Evolutionary conservation across 2,888 invertebrate genomes (phyloP), one percentile per base, ranked within the genome.

Genomic region (Ochropleura leucogaster): DNA sequence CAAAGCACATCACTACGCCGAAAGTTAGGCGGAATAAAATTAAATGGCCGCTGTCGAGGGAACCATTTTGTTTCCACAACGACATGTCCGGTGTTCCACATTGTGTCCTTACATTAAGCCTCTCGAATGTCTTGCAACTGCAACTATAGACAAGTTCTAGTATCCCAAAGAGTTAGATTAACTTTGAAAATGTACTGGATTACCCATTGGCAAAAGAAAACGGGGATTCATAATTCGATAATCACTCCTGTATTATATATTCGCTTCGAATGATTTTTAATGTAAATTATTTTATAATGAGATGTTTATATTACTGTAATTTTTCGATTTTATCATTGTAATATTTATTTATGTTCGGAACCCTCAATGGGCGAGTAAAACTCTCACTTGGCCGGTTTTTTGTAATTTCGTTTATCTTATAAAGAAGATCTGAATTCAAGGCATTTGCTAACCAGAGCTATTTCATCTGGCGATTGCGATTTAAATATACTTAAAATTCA

Each of bases 11-110:
- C 68, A 68, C 68, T 75, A 68, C 18, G 20, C 12, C 55, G 59
- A 65, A 82, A 79, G 70, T 82, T 68, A 64, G 66, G 44, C 12
- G 18, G 64, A 80, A 80, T 83, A 76, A 76, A 80, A 83, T 80
- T 83, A 74, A 80, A 80, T 72, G 71, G 63, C 57, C 63, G 40
- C 44, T 30, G 46, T 63, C 72, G 53, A 74, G 76, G 76, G 80
- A 62, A 42, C 69, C 59, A 57, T 68, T 75, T 60, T 77, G 60
- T 77, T 16, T 62, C 77, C 30, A 6, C 20, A 42, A 42, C 60
- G 20, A 68, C 77, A 68, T 16, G 42, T 68, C 68, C 53, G 46
- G 60, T 53, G 42, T 20, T 44, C 66, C 42, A 12, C 68, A 47
- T 46, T 68, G 40, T 60, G 20, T 46, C 40, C 72, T 55, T 30